These are phyloP conservation scores for Podarcis muralis DNA, from an alignment of 2,113 vertebrate genomes.

Conservation along the genomic window DNA sequence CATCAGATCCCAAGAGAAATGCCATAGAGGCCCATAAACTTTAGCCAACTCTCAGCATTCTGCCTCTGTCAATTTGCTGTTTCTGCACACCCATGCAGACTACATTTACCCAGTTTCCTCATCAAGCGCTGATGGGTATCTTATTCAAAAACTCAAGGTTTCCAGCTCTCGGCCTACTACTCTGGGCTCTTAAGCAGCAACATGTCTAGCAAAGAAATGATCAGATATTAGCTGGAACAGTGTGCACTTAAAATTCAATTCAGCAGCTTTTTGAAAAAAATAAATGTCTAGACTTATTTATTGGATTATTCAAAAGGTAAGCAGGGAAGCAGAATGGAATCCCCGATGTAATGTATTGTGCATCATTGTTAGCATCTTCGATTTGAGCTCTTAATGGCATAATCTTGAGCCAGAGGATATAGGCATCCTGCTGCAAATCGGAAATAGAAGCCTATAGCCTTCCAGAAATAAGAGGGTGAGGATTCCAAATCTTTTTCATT, in stretches of 20 bases:
- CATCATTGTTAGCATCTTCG: background rate
- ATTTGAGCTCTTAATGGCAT: background rate
- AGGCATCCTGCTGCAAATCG: background rate
- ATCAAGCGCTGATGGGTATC: background rate
- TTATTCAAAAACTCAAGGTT: background rate
- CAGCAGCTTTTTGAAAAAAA: background rate
- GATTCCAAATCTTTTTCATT: background rate
- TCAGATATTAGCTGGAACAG: background rate
- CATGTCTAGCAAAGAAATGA: background rate
- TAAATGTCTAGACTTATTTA: background rate
- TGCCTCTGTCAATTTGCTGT: background rate
- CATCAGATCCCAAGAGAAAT: background rate
- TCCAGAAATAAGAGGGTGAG: background rate
- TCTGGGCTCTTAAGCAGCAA: background rate
- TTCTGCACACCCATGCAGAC: too few relatives aligned
- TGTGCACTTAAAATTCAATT: background rate
- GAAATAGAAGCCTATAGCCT: background rate
- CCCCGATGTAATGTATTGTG: background rate
- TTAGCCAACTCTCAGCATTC: background rate
- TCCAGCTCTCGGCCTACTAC: background rate
- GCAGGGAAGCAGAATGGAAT: background rate
- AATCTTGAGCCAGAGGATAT: background rate
- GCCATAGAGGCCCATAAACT: background rate
- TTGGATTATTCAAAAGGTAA: background rate
- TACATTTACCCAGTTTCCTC: background rate